Base-by-base conservation (phyloP, 2,113 vertebrate species). In the Felis chaus region DNA sequence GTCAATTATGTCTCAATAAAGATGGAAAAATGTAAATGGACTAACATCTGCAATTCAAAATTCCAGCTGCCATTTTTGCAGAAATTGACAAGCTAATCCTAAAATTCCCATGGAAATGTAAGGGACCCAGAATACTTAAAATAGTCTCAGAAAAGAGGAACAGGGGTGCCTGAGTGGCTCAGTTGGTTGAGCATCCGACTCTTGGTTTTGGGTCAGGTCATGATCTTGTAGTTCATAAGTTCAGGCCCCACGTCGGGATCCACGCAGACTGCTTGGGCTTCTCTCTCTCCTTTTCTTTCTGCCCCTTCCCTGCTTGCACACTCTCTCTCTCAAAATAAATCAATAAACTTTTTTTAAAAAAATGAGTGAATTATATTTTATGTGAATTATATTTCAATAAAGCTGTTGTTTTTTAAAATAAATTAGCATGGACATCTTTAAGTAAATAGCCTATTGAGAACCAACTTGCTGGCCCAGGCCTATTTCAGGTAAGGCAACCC, bases 371-470 rank as follows among this genome's bases (percentile, higher is more conserved):
- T n/a, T 85, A 15, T 66, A 57, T 81, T 2, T 45, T 84, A 57
- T 27, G 29, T 93, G 45, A 86, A 39, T 63, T 91, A 53, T 68
- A 81, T 86, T 93, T 81, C 33, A 90, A 39, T 81, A 80, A 94
- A 29, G 13, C 13, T 94, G 10, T 61, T 63, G 53, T 80, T 74
- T 61, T 65, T 18, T 15, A 33, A 10, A 84, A 36, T 83, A 82
- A 88, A 87, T 7, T n/a, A 48, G 66, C 8, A 91, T 2, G 27
- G 11, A 23, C 7, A 92, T 79, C 50, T 88, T 78, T 79, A 84
- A 33, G 93, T 66, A 93, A 87, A 57, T 69, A 84, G 31, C 5
- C 23, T 57, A 83, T 21, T 85, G 65, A 55, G 25, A 73, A 95
- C 18, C 18, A 74, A 69, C 4, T 96, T 84, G 71, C n/a, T 78